These are phyloP conservation scores for Lasioglossum calceatum DNA, from an alignment of 2,888 invertebrate genomes.

Conservation along the genomic window DNA sequence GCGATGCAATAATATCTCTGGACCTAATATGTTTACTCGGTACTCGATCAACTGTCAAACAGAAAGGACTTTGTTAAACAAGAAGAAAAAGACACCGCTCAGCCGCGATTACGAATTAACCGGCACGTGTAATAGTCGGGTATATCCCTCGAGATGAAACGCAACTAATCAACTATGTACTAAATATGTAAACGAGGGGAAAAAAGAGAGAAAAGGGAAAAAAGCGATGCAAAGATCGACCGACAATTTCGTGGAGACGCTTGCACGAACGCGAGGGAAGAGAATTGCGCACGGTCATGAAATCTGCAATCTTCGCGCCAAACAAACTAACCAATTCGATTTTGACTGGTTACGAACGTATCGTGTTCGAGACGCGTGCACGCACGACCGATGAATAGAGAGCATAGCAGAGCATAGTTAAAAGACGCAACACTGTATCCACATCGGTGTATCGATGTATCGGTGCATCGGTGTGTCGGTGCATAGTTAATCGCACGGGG, in stretches of 20 bases:
- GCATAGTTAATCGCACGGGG: slow-evolving; percentile 25
- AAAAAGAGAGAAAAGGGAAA: not conserved
- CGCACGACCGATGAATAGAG: not conserved
- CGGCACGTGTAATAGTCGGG: not conserved
- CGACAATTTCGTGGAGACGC: slow-evolving; percentile 19
- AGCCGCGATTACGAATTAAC: not conserved
- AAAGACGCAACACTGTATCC: slow-evolving; percentile 34
- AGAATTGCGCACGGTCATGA: slow-evolving; percentile 18
- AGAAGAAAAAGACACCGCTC: not conserved
- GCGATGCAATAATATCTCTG: slow-evolving; percentile 63
- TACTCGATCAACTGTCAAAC: slow-evolving; percentile 71
- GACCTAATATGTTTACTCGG: slow-evolving; percentile 65
- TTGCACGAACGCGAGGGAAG: slow-evolving; percentile 20
- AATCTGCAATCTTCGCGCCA: slow-evolving; percentile 3
- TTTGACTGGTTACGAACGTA: slow-evolving; percentile 29
- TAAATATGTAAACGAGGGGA: not conserved
- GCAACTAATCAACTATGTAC: not conserved
- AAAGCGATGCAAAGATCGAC: not conserved
- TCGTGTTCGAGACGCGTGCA: not conserved
- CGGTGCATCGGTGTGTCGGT: slow-evolving; percentile 38
- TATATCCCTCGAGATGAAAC: not conserved
- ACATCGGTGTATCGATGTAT: slow-evolving; percentile 37
- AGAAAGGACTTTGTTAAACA: slow-evolving; percentile 27
- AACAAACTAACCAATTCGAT: slow-evolving; percentile 24
- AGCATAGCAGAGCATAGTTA: not conserved